Conservation (phyloP, 2,797 vertebrate species). For the Nasua narica region DNA sequence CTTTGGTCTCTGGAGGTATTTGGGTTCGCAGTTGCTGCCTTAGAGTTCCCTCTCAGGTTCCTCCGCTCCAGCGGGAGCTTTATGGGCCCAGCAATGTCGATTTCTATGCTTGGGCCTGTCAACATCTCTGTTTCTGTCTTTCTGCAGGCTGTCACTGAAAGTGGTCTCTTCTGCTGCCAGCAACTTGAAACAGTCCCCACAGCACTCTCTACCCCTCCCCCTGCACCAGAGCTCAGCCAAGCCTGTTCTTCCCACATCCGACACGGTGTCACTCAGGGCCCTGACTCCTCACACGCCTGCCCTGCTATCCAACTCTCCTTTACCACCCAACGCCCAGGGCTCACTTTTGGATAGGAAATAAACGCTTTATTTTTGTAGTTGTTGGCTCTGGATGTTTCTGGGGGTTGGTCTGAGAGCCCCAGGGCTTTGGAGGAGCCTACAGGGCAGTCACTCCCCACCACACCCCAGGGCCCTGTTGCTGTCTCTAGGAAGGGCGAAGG, state of each 20-base stretch:
- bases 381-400: constrained; percentile 50
- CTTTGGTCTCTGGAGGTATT: neutral
- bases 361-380: constrained; percentile 77
- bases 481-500: constrained; percentile 65
- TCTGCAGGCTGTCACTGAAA: constrained; percentile 57
- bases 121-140: constrained; percentile 50
- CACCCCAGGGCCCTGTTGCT: constrained; percentile 57
- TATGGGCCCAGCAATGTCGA: neutral
- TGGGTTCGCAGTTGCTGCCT: neutral
- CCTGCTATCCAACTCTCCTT: neutral
- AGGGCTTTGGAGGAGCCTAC: constrained; percentile 43
- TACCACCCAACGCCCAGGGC: neutral
- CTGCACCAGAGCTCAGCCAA: neutral
- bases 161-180: constrained; percentile 64
- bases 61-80: neutral
- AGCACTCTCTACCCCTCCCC: neutral
- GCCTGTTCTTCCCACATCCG: neutral
- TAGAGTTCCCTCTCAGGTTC: neutral
- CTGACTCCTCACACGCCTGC: neutral
- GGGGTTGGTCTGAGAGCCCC: constrained; percentile 25
- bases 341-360: constrained; percentile 75
- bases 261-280: constrained; percentile 34
- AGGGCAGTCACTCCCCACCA: neutral
- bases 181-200: constrained; percentile 14
- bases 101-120: neutral